Evolutionary conservation across 2,797 vertebrate genomes (phyloP), one percentile per base, ranked within the genome.

Genomic region (Anguilla pacifica): DNA sequence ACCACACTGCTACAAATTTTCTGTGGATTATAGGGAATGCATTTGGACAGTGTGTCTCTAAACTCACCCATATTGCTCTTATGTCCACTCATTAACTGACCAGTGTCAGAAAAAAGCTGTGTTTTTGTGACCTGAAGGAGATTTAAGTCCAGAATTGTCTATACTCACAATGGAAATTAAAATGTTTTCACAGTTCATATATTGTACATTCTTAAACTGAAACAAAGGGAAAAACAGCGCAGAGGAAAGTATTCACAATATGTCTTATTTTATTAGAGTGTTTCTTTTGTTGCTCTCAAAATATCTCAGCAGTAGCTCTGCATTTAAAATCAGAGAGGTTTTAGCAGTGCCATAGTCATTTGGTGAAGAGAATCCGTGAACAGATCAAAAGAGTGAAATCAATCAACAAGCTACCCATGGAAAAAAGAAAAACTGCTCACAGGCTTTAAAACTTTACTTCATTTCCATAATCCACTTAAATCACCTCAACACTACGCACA

Each of bases 301-400:
- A 31, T 11, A 72, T 72, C 70, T 61, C 57, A 57, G 53, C 31
- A 43, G 57, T 39, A 39, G 28, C 31, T 22, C 35, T 57, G 84
- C 3, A 43, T 85, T 67, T 64, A n/a, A 67, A 64, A 51, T 7
- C 61, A 28, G 31, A 39, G 22, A n/a, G 57, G 22, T 43, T 22
- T 46, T 59, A 82, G 83, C 83, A 57, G 53, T 39, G 17, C 35
- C 49, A 28, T 15, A 57, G 83, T 31, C 28, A 57, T 59, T 59
- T 84, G 83, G 17, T 84, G 53, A 46, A 82, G 83, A 64, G 35
- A 70, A 70, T 85, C 7, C 13, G 61, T 35, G 22, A 67, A 46
- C 57, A 85, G 86, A 87, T 83, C 79, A 83, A 83, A 87, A 70
- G 53, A 87, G 53, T 9, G 49, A 87, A 87, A 87, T 87, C 86